Percentiles rank a stretch among this genome's conserved stretches.
Evolutionary conservation across 2,888 invertebrate species (phyloP).

Genomic region (Cylindroiulus punctatus): DNA sequence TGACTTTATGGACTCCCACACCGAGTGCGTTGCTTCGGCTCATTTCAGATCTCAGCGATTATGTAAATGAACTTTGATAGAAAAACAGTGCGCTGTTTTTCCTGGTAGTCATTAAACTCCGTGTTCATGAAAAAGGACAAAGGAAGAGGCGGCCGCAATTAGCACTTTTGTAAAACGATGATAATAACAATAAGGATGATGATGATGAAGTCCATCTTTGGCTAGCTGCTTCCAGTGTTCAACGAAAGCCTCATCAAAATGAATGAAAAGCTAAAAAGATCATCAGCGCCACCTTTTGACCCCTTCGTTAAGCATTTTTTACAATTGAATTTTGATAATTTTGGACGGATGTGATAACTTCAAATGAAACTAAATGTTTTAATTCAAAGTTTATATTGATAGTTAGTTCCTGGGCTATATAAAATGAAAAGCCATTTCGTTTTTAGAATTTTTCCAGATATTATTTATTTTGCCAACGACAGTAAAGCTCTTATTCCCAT

Average conservation of each 20-base stretch:
- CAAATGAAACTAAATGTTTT: no score
- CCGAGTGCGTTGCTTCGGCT: background rate
- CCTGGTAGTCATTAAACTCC: background rate
- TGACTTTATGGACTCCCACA: background rate
- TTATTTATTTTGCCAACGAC: no score
- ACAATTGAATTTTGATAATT: no score
- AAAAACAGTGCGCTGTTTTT: background rate
- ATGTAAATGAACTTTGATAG: background rate
- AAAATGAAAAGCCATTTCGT: no score
- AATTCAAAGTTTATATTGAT: no score
- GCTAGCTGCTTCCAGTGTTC: background rate
- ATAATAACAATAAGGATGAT: background rate
- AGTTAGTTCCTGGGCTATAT: no score
- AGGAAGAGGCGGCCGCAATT: background rate
- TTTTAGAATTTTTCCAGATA: no score
- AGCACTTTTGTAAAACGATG: slow-evolving; percentile 1
- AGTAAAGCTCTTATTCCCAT: no score
- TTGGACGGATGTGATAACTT: no score
- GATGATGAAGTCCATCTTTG: background rate
- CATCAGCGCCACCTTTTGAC: background rate
- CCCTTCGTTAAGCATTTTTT: background rate
- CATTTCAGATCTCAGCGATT: background rate
- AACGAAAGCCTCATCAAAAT: background rate
- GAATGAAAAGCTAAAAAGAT: background rate
- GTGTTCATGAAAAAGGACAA: background rate